Evolutionary conservation across 2,797 vertebrate species (phyloP), one percentile per base, ranked within the genome.

Genomic region (Esox lucius): DNA sequence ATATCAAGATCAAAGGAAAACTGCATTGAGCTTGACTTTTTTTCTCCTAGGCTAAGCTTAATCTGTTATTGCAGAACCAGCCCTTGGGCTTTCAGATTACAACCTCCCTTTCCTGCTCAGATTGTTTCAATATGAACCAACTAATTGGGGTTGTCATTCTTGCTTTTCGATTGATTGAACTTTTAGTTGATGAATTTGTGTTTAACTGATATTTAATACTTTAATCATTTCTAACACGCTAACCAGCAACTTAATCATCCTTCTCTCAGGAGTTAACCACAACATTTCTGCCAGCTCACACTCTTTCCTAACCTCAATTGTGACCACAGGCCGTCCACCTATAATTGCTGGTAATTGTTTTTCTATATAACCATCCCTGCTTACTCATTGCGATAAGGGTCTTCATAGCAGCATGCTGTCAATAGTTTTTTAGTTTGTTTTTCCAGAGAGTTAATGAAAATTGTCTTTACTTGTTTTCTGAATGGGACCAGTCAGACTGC

Each of bases 181-280:
- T 62, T 62, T 13, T 24, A 26, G 13, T 62, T 24, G 24, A 28
- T 26, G 1, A 26, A 26, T 13, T 28, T 4, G 2, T 65, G 13
- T 16, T 28, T 31, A 65, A 65, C 28, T 31, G 28, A 65, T 33
- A 24, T 33, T 17, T 16, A 33, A 28, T 28, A 15, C 28, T 28
- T 33, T 65, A 28, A 64, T 8, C 65, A 39, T 39, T 70, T 70
- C 13, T 49, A 48, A 48, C 46, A 24, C 24, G 17, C 6, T 79
- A 16, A 79, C 56, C 65, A 69, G 3, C 68, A 61, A 66, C 42
- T 78, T 48, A 15, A 11, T 69, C n/a, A 11, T 69, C n/a, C 31
- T 73, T 71, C 39, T 74, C 73, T 77, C 82, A 91, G 87, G 83
- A 79, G 49, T 39, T 83, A 83, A 49, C 80, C 80, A 70, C 72